Base-by-base conservation (phyloP, 64 coral and sea anemone genomes). In the Pocillopora verrucosa region DNA sequence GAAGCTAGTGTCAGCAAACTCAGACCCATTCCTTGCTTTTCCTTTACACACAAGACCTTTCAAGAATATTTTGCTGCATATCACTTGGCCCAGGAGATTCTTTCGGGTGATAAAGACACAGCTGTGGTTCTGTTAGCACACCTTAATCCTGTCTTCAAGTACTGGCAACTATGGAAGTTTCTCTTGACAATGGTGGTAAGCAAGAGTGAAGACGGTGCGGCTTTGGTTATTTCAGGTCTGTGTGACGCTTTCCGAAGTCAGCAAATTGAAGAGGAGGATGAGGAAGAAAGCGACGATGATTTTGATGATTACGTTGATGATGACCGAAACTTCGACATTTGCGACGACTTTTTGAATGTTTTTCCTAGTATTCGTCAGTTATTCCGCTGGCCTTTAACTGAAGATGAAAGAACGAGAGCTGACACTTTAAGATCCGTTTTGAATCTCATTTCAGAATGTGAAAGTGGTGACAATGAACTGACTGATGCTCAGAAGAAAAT, bases 11-110 rank as follows among this genome's bases (percentile, higher is more conserved):
- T 16, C 9, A 72, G 67, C 67, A 59, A 72, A 68, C 51, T 87
- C 0, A 72, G 65, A 1, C 72, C 84, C 58, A 75, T 16, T 5
- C 26, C 56, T 37, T 87, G 38, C 41, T 87, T 57, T 74, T 37
- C 84, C 26, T 87, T 87, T 73, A 73, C 65, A 5, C 84, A 87
- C 84, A 87, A 87, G 34, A 73, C 85, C 9, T 87, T 87, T 30
- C 70, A 87, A 37, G 84, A 87, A 16, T 87, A 87, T 58, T 87
- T 87, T 10, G 65, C 67, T 56, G 84, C 84, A 14, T 87, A 70
- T 3, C 37, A 73, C 75, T n/a, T 77, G 37, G 36, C 41, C 37
- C 37, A 78, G 5, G 3, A 59, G 17, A 38, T 78, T 41, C 10
- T 56, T 58, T 58, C 41, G 9, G 7, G 56, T 3, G 19, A 59